Percentiles rank a stretch among this genome's conserved stretches.
Conservation (phyloP, 2,888 invertebrate genomes). For the Leptarthrus brevirostris region DNA sequence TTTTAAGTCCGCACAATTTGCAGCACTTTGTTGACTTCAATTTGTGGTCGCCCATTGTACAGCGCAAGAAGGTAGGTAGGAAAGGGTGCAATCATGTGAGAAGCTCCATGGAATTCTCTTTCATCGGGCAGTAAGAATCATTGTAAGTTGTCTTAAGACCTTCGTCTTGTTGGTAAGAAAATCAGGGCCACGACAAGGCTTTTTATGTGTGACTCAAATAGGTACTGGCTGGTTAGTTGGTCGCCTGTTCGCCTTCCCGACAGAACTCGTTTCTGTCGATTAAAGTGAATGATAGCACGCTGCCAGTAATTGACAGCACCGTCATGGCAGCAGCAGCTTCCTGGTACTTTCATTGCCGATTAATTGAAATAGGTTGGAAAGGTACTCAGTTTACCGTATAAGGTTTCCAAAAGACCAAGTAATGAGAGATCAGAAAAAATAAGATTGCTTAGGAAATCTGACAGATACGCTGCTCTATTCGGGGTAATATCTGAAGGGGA, state of each 20-base stretch:
- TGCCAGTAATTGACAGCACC: constrained; percentile 13
- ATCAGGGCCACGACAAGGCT: constrained; percentile 9
- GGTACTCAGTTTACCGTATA: neutral
- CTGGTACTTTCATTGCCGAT: constrained; percentile 11
- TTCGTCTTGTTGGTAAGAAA: neutral
- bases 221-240: neutral
- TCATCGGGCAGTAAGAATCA: neutral
- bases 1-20: constrained; percentile 1
- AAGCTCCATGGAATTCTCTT: constrained; percentile 12
- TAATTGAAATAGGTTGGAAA: constrained; percentile 22
- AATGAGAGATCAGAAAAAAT: neutral
- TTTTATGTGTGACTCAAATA: neutral
- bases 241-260: neutral
- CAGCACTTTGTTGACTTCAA: constrained; percentile 39
- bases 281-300: constrained; percentile 31
- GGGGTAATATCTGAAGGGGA: no score
- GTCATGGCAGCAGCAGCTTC: neutral
- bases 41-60: constrained; percentile 19
- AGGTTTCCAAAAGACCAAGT: constrained; percentile 13
- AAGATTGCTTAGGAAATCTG: no score
- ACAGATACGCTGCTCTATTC: no score
- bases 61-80: neutral
- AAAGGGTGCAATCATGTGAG: constrained; percentile 30
- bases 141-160: neutral
- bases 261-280: constrained; percentile 23